Evolutionary conservation across 2,113 vertebrate species (phyloP), one percentile per base, ranked within the genome.

Genomic region (Channa maculata): DNA sequence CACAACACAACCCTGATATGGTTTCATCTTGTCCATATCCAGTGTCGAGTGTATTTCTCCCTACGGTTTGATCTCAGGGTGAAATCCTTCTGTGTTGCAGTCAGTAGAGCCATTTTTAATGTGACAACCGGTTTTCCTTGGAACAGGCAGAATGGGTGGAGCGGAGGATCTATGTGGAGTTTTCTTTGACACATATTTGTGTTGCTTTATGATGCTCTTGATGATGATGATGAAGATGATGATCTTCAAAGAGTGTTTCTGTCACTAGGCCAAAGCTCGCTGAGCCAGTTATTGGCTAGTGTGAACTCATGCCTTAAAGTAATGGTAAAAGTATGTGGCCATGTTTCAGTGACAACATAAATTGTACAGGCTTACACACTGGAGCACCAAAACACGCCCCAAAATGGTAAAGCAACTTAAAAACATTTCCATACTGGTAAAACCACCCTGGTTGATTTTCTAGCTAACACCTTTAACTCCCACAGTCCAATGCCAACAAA

Each of bases 401-500:
- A 13, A 14, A 45, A 72, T n/a, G 11, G 5, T 34, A 50, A 69
- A 75, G 37, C 24, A 46, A 13, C 4, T 58, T 14, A 59, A 65
- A 65, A 15, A 43, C 11, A 74, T 2, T 33, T 41, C 2, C 2
- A 24, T 57, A 13, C 46, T 59, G 6, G 13, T 49, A 6, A 49
- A 75, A 72, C 41, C 24, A n/a, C 33, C 13, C 11, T 34, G 34
- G 52, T 51, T 67, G 46, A 14, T 53, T 61, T 63, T 38, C 48
- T 12, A 37, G 14, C 41, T 43, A 73, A 84, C 65, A 55, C 11
- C 15, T 54, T 48, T 36, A 61, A 73, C 71, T 78, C 66, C 58
- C 38, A 70, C 5, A 71, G 38, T 36, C n/a, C 44, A 12, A 14
- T 63, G 24, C 59, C 55, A 80, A 15, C 24, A 65, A 64, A 82